Conservation (phyloP, 2,113 vertebrate species). For the Ptilonorhynchus violaceus region DNA sequence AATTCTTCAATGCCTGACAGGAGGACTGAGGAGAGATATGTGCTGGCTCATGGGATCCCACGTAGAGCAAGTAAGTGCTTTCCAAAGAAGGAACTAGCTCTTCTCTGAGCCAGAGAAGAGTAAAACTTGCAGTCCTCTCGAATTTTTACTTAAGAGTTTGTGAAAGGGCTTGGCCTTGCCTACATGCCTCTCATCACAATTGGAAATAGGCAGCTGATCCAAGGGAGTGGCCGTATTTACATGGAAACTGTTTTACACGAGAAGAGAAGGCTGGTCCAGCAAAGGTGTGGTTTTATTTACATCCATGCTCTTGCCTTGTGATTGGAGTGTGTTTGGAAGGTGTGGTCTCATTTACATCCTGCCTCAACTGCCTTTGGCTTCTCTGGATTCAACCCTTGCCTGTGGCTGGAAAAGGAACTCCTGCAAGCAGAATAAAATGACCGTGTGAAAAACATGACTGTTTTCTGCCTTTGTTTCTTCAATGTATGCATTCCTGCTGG, state of each 20-base stretch:
- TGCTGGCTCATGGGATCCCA: background rate
- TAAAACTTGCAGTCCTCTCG: background rate
- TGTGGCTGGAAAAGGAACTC: constrained; percentile 10
- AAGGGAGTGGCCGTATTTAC: background rate
- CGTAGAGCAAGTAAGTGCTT: background rate
- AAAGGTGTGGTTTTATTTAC: constrained; percentile 39
- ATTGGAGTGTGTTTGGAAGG: constrained; percentile 12
- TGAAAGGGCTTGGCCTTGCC: background rate
- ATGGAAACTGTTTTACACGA: background rate
- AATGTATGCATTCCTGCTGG: background rate
- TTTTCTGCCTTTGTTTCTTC: constrained; percentile 4
- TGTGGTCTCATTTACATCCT: constrained; percentile 21
- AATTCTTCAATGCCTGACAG: background rate
- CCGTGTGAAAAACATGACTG: background rate
- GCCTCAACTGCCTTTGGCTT: background rate
- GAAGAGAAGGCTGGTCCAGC: background rate
- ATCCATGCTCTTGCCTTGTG: background rate
- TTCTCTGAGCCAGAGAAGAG: background rate
- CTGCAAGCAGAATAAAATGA: constrained; percentile 1
- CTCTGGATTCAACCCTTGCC: background rate
- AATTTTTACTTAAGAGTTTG: background rate
- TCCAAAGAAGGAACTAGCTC: background rate
- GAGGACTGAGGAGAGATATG: background rate
- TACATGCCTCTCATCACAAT: background rate
- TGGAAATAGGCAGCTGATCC: background rate